A percentile compares a stretch with the other conserved stretches of the same genome.
Conservation (phyloP, 2,113 vertebrate genomes). For the Murina feae region DNA sequence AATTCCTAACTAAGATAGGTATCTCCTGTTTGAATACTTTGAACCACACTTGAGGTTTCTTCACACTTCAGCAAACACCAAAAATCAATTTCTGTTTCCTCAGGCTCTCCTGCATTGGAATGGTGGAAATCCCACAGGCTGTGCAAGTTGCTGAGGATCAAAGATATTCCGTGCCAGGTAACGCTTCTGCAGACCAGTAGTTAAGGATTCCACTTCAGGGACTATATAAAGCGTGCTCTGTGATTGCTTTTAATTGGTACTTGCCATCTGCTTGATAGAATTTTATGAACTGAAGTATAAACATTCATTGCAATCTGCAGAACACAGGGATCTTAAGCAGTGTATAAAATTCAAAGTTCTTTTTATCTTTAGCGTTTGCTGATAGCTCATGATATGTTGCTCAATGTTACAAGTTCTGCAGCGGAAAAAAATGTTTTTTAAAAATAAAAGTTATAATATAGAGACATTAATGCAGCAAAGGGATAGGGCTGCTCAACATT, state of each 20-base stretch:
- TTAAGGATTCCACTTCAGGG: slow-evolving; percentile 20
- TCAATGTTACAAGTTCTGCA: neutral
- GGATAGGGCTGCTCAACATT: neutral
- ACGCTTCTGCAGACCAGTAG: neutral
- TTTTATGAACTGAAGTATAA: slow-evolving; percentile 67
- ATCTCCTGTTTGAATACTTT: neutral
- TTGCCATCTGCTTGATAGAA: slow-evolving; percentile 55
- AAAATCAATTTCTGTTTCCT: slow-evolving; percentile 8
- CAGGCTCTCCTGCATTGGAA: neutral
- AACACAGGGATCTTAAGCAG: slow-evolving; percentile 57
- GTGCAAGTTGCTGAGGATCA: neutral
- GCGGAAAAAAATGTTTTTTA: slow-evolving; percentile 25
- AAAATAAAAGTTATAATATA: neutral
- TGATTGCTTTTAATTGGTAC: slow-evolving; percentile 65
- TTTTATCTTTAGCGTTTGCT: slow-evolving; percentile 53
- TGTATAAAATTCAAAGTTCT: slow-evolving; percentile 64
- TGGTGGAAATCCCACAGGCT: neutral
- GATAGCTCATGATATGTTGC: slow-evolving; percentile 59
- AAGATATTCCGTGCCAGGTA: neutral
- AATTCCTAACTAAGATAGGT: neutral
- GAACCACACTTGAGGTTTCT: neutral
- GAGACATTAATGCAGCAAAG: slow-evolving; percentile 1
- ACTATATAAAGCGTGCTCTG: neutral
- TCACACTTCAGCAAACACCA: neutral
- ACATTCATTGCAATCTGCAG: slow-evolving; percentile 50